Conservation (phyloP, 2,797 vertebrate genomes). For the Sandelia bainsii region DNA sequence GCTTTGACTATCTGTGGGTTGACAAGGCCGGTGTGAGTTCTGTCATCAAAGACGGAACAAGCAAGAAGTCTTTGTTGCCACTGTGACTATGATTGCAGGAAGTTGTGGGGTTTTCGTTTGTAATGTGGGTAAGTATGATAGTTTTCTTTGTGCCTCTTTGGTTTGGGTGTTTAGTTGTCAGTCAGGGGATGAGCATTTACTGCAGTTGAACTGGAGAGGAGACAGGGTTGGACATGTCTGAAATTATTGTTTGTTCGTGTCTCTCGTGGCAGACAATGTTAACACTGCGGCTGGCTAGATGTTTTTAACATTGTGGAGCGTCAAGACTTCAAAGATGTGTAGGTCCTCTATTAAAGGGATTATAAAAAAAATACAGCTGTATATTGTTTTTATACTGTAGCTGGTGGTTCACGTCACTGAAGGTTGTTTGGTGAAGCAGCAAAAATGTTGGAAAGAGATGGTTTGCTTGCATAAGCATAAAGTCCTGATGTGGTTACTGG, state of each 20-base stretch:
- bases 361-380: slow-evolving; percentile 18
- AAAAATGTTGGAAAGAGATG: slow-evolving; percentile 22
- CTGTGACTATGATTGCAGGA: slow-evolving; percentile 16
- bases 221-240: slow-evolving; percentile 44
- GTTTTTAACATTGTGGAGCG: slow-evolving; percentile 16
- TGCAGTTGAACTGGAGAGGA: slow-evolving; percentile 16
- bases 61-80: slow-evolving; percentile 17
- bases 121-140: neutral
- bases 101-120: slow-evolving; percentile 7
- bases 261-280: slow-evolving; percentile 5
- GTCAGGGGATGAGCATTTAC: slow-evolving; percentile 11
- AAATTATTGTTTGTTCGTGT: slow-evolving; percentile 37
- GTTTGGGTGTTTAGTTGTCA: slow-evolving; percentile 5
- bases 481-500: slow-evolving; percentile 23
- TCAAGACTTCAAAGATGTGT: neutral
- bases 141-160: slow-evolving; percentile 5
- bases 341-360: slow-evolving; percentile 12
- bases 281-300: slow-evolving; percentile 32
- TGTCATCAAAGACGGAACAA: slow-evolving; percentile 3
- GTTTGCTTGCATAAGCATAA: slow-evolving; percentile 40
- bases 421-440: slow-evolving; percentile 17
- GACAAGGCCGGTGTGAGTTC: neutral
- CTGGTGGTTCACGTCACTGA: slow-evolving; percentile 28
- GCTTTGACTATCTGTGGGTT: slow-evolving; percentile 29
- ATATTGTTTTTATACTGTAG: slow-evolving; percentile 26